phyloP scores from a whole-genome alignment of 2,113 vertebrate genomes.

The Cynopterus brachyotis region DNA sequence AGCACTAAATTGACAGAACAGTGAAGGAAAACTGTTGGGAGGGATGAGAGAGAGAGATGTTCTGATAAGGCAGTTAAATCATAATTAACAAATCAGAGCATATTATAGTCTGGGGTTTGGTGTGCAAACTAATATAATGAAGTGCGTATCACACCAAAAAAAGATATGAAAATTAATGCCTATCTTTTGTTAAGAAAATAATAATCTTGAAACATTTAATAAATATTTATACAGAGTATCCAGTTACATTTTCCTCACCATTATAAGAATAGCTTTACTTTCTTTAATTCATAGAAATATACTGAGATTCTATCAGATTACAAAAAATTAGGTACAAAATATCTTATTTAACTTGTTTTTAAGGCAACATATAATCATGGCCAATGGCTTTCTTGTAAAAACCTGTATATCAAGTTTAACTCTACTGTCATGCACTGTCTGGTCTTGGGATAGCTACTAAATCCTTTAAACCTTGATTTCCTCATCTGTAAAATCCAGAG shows the following conservation, averaged over 20 bases:
- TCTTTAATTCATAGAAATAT: not conserved
- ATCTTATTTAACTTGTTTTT: not conserved
- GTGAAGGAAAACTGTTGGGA: not conserved
- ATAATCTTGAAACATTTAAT: conserved; percentile 24
- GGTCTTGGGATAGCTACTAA: not conserved
- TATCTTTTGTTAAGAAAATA: not conserved
- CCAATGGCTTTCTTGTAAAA: not conserved
- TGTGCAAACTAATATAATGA: not conserved
- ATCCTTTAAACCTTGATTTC: not conserved
- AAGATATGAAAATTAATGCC: not conserved
- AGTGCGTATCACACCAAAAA: not conserved
- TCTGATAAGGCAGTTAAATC: not conserved
- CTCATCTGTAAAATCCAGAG: not conserved
- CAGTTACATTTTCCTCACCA: conserved; percentile 6
- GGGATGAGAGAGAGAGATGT: not conserved
- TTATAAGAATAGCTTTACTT: conserved; percentile 8
- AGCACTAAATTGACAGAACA: not conserved
- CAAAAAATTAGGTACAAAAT: conserved; percentile 9
- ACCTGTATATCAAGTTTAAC: not conserved
- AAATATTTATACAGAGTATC: not conserved
- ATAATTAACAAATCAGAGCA: not conserved
- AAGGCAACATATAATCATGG: not conserved
- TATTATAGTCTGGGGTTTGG: not conserved
- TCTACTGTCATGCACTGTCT: not conserved
- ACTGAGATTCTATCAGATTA: conserved; percentile 26